Evolutionary conservation across 2,888 invertebrate species (phyloP), one percentile per base, ranked within the genome.

Genomic region (Drosophila mayaguana): DNA sequence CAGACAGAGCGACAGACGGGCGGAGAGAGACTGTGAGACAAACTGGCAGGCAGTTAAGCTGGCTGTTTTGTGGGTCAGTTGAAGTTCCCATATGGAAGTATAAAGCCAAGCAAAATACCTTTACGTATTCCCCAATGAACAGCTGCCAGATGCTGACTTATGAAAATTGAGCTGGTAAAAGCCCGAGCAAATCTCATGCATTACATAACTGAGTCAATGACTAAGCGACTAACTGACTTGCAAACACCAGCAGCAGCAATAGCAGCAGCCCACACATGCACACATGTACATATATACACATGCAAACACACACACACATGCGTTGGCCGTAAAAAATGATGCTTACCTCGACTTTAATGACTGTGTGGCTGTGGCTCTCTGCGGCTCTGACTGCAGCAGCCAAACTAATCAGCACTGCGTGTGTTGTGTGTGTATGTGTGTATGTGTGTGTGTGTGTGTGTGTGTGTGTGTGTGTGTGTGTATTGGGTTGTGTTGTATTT

Each of bases 281-380:
- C 40, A 60, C 25, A 25, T 12, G 11, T 12, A 25, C 12, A 43
- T 12, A 12, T 11, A 42, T 0, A 20, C 55, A 63, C 68, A 66
- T 12, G 18, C 50, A 50, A 9, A 50, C 28, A 8, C 0, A 8
- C 1, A 28, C 22, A 61, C 7, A 55, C 42, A 40, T 70, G 76
- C 51, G 67, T 69, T 63, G 73, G 70, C 75, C 79, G 85, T 85
- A 85, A 88, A 85, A 85, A 85, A 81, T 85, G 79, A 85, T 85
- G 73, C 84, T 85, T 85, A 88, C 85, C 88, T 85, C 83, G 81
- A 66, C 88, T 85, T 85, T 85, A 85, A 85, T 85, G 84, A 82
- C 83, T 85, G 68, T 85, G 68, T 81, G 79, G 70, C 81, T 80
- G 63, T 70, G 71, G 72, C 83, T 84, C 28, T 48, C 28, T 48